Percentiles rank a stretch among this genome's conserved stretches.
Conservation (phyloP, 2,888 invertebrate genomes). For the Coronaproctus castanopsis region DNA sequence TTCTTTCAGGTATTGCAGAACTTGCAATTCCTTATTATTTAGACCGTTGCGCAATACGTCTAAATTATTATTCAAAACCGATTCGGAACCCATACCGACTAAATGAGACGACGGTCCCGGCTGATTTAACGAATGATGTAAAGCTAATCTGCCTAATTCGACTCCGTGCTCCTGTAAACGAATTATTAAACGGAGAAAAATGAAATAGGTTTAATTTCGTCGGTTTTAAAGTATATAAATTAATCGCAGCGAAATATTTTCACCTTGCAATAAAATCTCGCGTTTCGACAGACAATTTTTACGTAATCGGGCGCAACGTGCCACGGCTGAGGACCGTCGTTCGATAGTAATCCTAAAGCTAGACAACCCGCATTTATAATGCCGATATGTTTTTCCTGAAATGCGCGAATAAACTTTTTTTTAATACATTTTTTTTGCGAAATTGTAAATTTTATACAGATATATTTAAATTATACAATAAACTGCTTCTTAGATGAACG, state of each 20-base stretch:
- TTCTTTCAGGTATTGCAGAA: slow-evolving; percentile 35
- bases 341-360: slow-evolving; percentile 63
- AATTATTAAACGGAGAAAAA: slow-evolving; percentile 12
- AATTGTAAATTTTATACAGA: too few relatives aligned
- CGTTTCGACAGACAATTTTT: slow-evolving; percentile 38
- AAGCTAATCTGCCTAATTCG: slow-evolving; percentile 50
- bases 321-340: slow-evolving; percentile 53
- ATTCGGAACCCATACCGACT: slow-evolving; percentile 50
- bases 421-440: too few relatives aligned
- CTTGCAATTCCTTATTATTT: slow-evolving; percentile 38
- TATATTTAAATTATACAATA: too few relatives aligned
- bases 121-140: slow-evolving; percentile 41
- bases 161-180: slow-evolving; percentile 33
- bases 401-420: too few relatives aligned
- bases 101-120: slow-evolving; percentile 44
- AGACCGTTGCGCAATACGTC: slow-evolving; percentile 41
- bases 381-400: slow-evolving; percentile 46
- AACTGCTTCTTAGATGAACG: too few relatives aligned
- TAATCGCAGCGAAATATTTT: too few relatives aligned
- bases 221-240: too few relatives aligned
- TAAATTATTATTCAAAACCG: slow-evolving; percentile 41
- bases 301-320: slow-evolving; percentile 50
- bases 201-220: too few relatives aligned
- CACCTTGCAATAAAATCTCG: slow-evolving; percentile 28
- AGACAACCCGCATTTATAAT: slow-evolving; percentile 66